Evolutionary conservation across 2,888 invertebrate genomes (phyloP), one percentile per base, ranked within the genome.

Genomic region (Synergus umbraculus): DNA sequence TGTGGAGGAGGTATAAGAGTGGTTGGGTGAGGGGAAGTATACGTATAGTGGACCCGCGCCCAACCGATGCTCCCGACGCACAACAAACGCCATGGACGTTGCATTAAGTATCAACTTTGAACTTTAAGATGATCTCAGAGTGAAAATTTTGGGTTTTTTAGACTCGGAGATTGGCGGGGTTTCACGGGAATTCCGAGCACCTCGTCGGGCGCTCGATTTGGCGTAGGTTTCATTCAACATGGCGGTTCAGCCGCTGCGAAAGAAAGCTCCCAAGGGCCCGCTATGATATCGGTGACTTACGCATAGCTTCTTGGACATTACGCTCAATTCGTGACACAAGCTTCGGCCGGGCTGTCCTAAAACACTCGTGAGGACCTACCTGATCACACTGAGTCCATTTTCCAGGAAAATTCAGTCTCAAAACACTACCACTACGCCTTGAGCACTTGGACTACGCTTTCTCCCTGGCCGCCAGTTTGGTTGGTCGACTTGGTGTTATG

Each of bases 171-270:
- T 81, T 81, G 83, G 82, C 78, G 63, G 83, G 80, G 79, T 84
- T 86, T 83, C 78, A 83, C 82, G 77, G 78, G 80, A 82, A 86
- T 78, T 84, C 86, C 82, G 83, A 82, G 81, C 86, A 87, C 83
- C 88, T 88, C 86, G 85, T 86, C 87, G 85, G 85, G 84, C 86
- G 87, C 89, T 90, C 88, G 87, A 88, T 89, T 90, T 89, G 87
- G 89, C 89, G 89, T 90, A 88, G 90, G 90, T 91, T 90, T 90
- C 86, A 89, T 90, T 91, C 93, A 93, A 93, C 92, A 93, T 93
- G 93, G 93, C 93, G 93, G 92, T 91, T 88, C 89, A 90, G 90
- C 91, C 92, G 90, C 89, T 91, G 89, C 89, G 89, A 91, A 92
- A 91, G 92, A 92, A 92, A 92, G 92, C 91, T 90, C 91, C 88